A percentile compares a stretch with the other conserved stretches of the same genome.
Evolutionary conservation across 2,888 invertebrate species (phyloP).

Genomic region (Andricus quercusramuli): DNA sequence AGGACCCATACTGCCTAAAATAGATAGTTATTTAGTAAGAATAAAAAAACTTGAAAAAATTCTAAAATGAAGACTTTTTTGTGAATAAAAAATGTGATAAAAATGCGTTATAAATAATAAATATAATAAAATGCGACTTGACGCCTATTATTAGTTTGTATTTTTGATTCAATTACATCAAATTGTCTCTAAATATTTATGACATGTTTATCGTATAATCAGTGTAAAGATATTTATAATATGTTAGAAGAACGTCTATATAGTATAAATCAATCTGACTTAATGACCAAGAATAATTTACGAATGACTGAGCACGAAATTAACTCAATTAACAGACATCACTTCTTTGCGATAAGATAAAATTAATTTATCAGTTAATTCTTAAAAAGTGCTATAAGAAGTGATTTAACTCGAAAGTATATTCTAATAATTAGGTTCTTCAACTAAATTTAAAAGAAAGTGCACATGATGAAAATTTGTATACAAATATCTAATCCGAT

Average conservation of each 20-base stretch:
- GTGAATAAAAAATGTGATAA: background rate
- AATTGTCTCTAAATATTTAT: background rate
- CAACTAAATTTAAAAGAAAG: too few species aligned
- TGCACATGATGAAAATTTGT: too few species aligned
- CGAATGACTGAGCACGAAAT: constrained; percentile 27
- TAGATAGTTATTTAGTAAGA: constrained; percentile 18
- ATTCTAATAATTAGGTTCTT: too few species aligned
- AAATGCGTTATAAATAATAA: background rate
- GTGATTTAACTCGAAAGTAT: background rate
- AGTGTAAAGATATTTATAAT: constrained; percentile 19
- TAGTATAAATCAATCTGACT: background rate
- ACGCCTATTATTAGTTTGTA: background rate
- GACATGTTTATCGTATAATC: constrained; percentile 22
- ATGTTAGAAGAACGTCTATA: background rate
- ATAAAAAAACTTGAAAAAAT: background rate
- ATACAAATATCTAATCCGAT: too few species aligned
- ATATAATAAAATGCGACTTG: too few species aligned
- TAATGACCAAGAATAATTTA: constrained; percentile 6
- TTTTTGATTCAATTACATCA: background rate
- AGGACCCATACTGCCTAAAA: constrained; percentile 75
- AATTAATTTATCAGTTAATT: background rate
- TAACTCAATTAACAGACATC: background rate
- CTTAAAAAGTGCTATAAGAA: background rate
- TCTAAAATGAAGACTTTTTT: background rate
- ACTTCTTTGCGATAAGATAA: background rate